Evolutionary conservation across 2,888 invertebrate species (phyloP), one percentile per base, ranked within the genome.

Genomic region (Microctonus brassicae): DNA sequence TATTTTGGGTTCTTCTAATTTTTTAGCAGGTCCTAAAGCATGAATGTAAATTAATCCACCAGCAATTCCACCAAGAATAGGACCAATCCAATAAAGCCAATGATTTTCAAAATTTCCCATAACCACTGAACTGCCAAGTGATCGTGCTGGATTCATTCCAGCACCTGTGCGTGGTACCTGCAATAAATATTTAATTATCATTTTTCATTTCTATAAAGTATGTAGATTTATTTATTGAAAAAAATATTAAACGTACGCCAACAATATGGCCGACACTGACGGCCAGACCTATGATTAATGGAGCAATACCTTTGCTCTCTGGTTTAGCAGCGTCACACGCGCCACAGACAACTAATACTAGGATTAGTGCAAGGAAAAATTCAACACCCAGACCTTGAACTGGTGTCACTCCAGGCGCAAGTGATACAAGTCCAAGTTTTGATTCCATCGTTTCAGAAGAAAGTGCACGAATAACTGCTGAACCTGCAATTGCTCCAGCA

Each of bases 41-140:
- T 92, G 91, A 47, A 92, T 92, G 87, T 96, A 96, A 61, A 95
- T 88, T 26, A 96, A 89, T 4, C 93, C 93, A 2, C 93, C 95
- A 0, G 92, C 91, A 64, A 95, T 89, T 6, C 95, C 96, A 47
- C 96, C 96, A 1, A 94, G 89, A 73, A 94, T 91, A 0, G 96
- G 96, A 0, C 96, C 97, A n/a, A 93, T 90, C 96, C 96, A 97
- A 88, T 95, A 97, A 0, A 96, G 93, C 96, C 97, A 97, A 82
- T 97, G 97, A 79, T 94, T 88, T 3, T 88, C 87, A 93, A 95
- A 97, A 34, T 88, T 88, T 73, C 91, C 91, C 76, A 92, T 91
- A 70, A 96, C 92, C 26, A 96, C 91, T 1, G 97, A 95, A 0
- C 96, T 94, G 72, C 97, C 97, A 82, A 97, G 92, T 73, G 94